Percentiles rank a stretch among this genome's conserved stretches.
Evolutionary conservation across 1,140 invertebrate species (phyloP).

Genomic region (Ceratitis capitata): DNA sequence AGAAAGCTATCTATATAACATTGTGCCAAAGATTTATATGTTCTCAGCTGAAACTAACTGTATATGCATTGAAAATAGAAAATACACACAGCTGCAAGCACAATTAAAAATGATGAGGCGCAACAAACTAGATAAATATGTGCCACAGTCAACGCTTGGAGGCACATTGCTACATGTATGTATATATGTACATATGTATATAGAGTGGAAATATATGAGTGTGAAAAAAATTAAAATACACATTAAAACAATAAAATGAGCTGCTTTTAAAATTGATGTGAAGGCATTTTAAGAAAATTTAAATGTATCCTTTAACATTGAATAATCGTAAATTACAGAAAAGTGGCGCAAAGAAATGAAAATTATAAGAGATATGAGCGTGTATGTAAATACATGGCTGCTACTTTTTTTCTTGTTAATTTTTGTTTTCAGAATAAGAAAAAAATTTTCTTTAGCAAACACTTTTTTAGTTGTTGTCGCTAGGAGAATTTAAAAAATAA

Average conservation of each 20-base stretch:
- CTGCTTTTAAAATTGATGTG: background rate
- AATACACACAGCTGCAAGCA: background rate
- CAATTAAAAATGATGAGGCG: background rate
- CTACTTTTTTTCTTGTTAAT: too few relatives aligned
- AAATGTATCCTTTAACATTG: slow-evolving; percentile 1
- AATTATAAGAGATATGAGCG: background rate
- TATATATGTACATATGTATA: background rate
- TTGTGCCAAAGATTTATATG: background rate
- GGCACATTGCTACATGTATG: background rate
- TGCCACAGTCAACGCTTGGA: too few relatives aligned
- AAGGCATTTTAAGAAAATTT: background rate
- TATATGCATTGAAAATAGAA: background rate
- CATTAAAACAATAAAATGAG: background rate
- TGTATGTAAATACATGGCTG: background rate
- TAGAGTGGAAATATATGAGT: background rate
- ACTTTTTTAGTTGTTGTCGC: background rate
- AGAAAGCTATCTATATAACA: too few relatives aligned
- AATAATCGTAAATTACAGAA: background rate
- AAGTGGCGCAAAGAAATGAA: background rate
- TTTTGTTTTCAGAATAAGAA: background rate
- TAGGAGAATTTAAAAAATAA: background rate
- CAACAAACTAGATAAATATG: background rate
- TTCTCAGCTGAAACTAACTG: background rate
- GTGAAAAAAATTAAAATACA: background rate
- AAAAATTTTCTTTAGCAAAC: background rate